phyloP scores from a whole-genome alignment of 2,797 vertebrate genomes.

The Falco concolor region DNA sequence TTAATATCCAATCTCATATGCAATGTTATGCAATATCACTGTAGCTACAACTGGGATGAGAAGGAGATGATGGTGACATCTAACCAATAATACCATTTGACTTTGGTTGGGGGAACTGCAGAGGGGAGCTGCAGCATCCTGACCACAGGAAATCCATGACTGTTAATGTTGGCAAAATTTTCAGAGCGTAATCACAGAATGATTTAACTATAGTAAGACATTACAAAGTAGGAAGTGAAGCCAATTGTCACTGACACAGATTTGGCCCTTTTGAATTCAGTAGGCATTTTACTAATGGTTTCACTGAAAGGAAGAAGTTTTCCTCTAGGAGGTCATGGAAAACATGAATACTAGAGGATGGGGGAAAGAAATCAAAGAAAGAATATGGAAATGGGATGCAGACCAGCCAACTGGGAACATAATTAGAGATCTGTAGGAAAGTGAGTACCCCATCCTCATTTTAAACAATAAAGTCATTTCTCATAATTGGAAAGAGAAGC shows the following conservation, averaged over 20 bases:
- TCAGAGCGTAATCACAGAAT: neutral
- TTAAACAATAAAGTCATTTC: neutral
- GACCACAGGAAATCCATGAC: neutral
- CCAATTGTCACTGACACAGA: neutral
- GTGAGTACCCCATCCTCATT: neutral
- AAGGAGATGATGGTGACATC: neutral
- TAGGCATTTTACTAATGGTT: neutral
- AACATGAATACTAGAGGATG: neutral
- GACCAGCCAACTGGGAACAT: accelerated
- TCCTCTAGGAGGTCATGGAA: neutral
- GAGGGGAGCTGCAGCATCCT: neutral
- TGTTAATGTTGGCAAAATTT: neutral
- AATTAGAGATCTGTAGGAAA: neutral
- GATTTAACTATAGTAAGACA: neutral
- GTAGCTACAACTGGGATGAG: neutral
- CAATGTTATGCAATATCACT: neutral
- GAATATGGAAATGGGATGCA: neutral
- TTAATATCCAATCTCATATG: neutral
- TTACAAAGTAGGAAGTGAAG: neutral
- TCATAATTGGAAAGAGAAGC: neutral
- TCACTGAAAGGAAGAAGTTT: neutral
- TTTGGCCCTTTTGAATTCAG: neutral
- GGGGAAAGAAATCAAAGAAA: neutral
- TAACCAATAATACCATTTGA: neutral
- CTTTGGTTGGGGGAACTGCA: neutral